phyloP scores from a whole-genome alignment of 2,797 vertebrate species.

The Melanotaenia pygmaea region DNA sequence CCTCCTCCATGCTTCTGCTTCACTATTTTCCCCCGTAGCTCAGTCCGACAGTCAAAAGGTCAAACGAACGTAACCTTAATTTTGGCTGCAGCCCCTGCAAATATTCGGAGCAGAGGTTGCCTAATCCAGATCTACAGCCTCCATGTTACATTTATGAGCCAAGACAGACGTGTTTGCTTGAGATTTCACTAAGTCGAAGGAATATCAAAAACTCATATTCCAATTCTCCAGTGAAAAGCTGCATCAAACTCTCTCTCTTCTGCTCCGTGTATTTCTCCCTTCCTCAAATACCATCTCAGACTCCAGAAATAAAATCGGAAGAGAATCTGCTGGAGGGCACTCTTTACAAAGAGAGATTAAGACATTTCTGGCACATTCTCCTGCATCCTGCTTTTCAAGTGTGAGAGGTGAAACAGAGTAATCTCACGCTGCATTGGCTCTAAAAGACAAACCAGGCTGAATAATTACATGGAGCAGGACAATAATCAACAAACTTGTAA shows the following conservation, averaged over 20 bases:
- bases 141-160: conserved; percentile 67
- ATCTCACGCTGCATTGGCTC: conserved; percentile 73
- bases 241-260: conserved; percentile 29
- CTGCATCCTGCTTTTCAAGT: conserved; percentile 52
- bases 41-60: conserved; percentile 56
- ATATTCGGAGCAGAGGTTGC: conserved; percentile 46
- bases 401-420: conserved; percentile 69
- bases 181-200: conserved; percentile 54
- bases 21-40: conserved; percentile 4
- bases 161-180: conserved; percentile 52
- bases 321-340: conserved; percentile 70
- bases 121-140: conserved; percentile 62
- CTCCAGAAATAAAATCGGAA: conserved; percentile 63
- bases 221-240: conserved; percentile 49
- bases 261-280: conserved; percentile 14
- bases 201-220: conserved; percentile 63
- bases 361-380: conserved; percentile 68
- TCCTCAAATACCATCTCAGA: conserved; percentile 43
- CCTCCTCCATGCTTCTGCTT: not conserved
- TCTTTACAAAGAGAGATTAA: conserved; percentile 66
- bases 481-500: conserved; percentile 65
- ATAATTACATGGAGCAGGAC: conserved; percentile 71
- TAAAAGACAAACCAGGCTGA: conserved; percentile 69
- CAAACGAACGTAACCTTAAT: conserved; percentile 52
- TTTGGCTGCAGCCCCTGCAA: conserved; percentile 45